Conservation (phyloP, 92 coral and sea anemone genomes). For the Heteractis magnifica region DNA sequence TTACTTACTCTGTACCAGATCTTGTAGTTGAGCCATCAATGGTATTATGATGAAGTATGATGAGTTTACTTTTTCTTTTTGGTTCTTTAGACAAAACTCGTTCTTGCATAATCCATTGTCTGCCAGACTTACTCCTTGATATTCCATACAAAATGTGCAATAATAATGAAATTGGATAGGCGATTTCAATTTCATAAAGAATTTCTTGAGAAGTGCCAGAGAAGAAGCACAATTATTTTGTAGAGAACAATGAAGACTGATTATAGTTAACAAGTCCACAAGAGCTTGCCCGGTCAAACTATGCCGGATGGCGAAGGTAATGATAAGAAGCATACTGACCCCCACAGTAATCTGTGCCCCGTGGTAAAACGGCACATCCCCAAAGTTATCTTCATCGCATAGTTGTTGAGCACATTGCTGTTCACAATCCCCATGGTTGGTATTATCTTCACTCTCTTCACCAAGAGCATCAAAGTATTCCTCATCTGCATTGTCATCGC, state of each 20-base stretch:
- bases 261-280: slow-evolving; percentile 44
- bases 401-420: background rate
- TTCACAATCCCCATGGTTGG: slow-evolving; percentile 3
- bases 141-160: slow-evolving; percentile 37
- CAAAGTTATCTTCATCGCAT: slow-evolving; percentile 11
- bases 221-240: slow-evolving; percentile 44
- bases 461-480: background rate
- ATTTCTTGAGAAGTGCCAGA: slow-evolving; percentile 16
- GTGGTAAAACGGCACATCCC: slow-evolving; percentile 53
- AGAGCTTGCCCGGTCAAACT: slow-evolving; percentile 60
- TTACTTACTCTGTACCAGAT: slow-evolving; percentile 29
- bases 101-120: slow-evolving; percentile 24
- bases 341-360: slow-evolving; percentile 66
- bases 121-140: slow-evolving; percentile 22
- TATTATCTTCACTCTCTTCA: background rate
- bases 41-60: slow-evolving; percentile 44
- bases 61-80: background rate
- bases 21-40: slow-evolving; percentile 32
- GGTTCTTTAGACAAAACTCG: slow-evolving; percentile 22
- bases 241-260: slow-evolving; percentile 21
- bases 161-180: slow-evolving; percentile 41
- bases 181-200: slow-evolving; percentile 31
- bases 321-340: slow-evolving; percentile 70
- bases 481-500: slow-evolving; percentile 3
- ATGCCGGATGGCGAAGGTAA: slow-evolving; percentile 65